A percentile compares a stretch with the other conserved stretches of the same genome.
Conservation (phyloP, 2,113 vertebrate species). For the Ammospiza caudacuta region DNA sequence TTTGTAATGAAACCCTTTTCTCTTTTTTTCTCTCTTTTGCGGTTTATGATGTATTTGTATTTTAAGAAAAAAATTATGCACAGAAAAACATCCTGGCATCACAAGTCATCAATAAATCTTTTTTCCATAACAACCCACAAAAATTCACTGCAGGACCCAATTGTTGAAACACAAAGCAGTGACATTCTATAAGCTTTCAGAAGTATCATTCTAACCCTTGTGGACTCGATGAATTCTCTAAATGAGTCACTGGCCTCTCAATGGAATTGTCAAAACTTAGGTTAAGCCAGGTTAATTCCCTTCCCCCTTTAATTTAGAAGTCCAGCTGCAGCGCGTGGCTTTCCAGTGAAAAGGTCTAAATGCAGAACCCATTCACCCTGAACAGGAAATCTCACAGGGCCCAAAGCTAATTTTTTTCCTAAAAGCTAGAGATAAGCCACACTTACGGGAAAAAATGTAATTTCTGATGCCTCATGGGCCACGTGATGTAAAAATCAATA, state of each 20-base stretch:
- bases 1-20: not conserved
- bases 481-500: slow-evolving; percentile 24
- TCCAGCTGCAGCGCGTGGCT: not conserved
- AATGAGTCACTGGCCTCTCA: slow-evolving; percentile 55
- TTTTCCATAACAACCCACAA: slow-evolving; percentile 50
- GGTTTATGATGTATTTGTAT: not conserved
- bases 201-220: slow-evolving; percentile 26
- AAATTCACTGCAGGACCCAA: slow-evolving; percentile 44
- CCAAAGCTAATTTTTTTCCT: slow-evolving; percentile 19
- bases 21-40: not conserved
- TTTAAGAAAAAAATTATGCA: slow-evolving; percentile 10
- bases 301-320: slow-evolving; percentile 26
- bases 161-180: slow-evolving; percentile 45
- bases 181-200: slow-evolving; percentile 53
- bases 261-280: slow-evolving; percentile 33
- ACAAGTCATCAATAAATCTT: slow-evolving; percentile 15
- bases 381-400: not conserved
- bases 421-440: slow-evolving; percentile 18
- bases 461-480: not conserved
- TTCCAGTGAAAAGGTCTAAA: slow-evolving; percentile 37
- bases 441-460: not conserved
- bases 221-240: slow-evolving; percentile 44
- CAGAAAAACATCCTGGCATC: not conserved
- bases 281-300: slow-evolving; percentile 48
- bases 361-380: not conserved